Evolutionary conservation across 1,140 invertebrate species (phyloP).

Genomic region (Pentalonia nigronervosa): DNA sequence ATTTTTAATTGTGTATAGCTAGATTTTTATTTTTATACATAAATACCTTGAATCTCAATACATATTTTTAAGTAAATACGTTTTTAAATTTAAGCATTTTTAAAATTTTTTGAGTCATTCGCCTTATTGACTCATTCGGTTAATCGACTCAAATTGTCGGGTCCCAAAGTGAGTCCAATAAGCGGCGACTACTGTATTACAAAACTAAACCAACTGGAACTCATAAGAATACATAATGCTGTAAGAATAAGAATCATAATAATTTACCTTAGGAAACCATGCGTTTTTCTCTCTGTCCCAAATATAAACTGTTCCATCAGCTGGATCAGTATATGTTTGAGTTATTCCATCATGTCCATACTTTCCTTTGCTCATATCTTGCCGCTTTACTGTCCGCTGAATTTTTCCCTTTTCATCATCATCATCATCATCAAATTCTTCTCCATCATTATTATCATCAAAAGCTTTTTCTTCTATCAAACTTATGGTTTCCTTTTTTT

Average conservation of each 20-base stretch:
- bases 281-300: conserved; percentile 91
- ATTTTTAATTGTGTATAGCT: too few species aligned
- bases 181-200: too few species aligned
- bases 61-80: too few species aligned
- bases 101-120: too few species aligned
- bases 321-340: conserved; percentile 81
- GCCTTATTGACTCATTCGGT: too few species aligned
- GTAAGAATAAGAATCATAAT: background rate
- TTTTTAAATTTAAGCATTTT: too few species aligned
- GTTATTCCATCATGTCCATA: conserved; percentile 81
- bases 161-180: too few species aligned
- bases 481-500: conserved; percentile 61
- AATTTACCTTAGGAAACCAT: conserved; percentile 89
- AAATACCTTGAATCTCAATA: too few species aligned
- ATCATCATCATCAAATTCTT: conserved; percentile 63
- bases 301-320: conserved; percentile 87
- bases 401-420: conserved; percentile 61
- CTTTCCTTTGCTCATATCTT: conserved; percentile 64
- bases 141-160: too few species aligned
- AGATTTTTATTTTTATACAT: too few species aligned
- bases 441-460: conserved; percentile 47
- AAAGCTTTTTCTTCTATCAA: conserved; percentile 36
- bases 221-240: background rate
- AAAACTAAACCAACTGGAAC: background rate
- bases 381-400: conserved; percentile 62